Evolutionary conservation across 2,888 invertebrate species (phyloP), one percentile per base, ranked within the genome.

Genomic region (Brenthis ino): DNA sequence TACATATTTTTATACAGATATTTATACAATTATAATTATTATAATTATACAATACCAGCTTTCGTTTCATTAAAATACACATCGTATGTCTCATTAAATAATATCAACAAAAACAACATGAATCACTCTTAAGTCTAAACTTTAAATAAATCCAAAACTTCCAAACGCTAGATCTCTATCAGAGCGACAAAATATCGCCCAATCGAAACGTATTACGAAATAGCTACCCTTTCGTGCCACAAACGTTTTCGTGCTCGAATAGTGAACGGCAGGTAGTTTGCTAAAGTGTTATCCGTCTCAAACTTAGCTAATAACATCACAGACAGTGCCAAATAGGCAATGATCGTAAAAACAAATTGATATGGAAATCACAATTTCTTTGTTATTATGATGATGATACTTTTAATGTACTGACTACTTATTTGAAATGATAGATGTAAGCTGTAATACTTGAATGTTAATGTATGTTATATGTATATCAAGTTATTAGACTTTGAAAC

Each of bases 261-360:
- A 66, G 50, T 70, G 67, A 71, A 66, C 67, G 74, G 72, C 69
- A 76, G 78, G 76, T 72, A 77, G 75, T 79, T 77, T 75, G 66
- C 54, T 74, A 70, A 77, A 79, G 78, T 82, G 79, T 76, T 81
- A 79, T 77, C 74, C 64, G 72, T 75, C 77, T 75, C 72, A 73
- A 77, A 78, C 74, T 80, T 79, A 64, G 58, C 47, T 67, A 56
- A 64, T 65, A 68, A 53, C 60, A 65, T 65, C 71, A 64, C 56
- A 65, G 69, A 65, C 58, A 65, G 69, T 67, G 70, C 66, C 63
- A 69, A 69, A 65, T 56, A 53, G 68, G 65, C 56, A 37, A 53
- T n/a, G 8, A 60, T 68, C 55, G 57, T 65, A 43, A 47, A 68
- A 69, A 61, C 50, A 51, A 65, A 67, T 63, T 63, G 57, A 63